Evolutionary conservation across 2,888 invertebrate species (phyloP).

Genomic region (Microplitis deprimator): DNA sequence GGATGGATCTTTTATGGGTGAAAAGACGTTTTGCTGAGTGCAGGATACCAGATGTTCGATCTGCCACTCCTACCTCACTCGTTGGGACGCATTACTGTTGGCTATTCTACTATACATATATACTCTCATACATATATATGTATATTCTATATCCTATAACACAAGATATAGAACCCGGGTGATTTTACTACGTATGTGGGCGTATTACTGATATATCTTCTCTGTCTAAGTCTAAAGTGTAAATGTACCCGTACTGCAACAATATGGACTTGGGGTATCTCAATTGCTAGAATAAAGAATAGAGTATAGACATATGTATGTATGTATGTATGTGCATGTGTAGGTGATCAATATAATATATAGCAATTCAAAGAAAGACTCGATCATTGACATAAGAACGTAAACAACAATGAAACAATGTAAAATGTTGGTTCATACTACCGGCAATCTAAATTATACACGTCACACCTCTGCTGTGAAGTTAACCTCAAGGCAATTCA

Average conservation of each 20-base stretch:
- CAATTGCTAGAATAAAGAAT: background rate
- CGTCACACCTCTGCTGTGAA: constrained; percentile 20
- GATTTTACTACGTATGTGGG: constrained; percentile 33
- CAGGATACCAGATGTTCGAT: constrained; percentile 45
- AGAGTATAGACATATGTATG: background rate
- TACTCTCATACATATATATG: constrained; percentile 7
- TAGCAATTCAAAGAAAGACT: background rate
- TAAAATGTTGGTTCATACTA: background rate
- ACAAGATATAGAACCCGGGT: constrained; percentile 24
- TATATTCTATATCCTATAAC: constrained; percentile 19
- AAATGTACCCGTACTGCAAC: background rate
- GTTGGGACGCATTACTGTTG: constrained; percentile 21
- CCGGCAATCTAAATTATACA: constrained; percentile 7
- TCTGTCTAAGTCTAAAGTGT: constrained; percentile 20
- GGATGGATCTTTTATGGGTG: constrained; percentile 50
- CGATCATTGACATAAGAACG: constrained; percentile 2
- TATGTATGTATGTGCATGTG: background rate
- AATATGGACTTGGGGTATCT: background rate
- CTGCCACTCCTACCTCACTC: constrained; percentile 38
- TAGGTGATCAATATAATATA: background rate
- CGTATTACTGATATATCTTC: constrained; percentile 33
- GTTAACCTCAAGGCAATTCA: constrained; percentile 28
- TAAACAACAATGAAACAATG: constrained; percentile 6
- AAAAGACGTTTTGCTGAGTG: constrained; percentile 23
- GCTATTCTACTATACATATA: background rate